These are phyloP conservation scores for Microtus pennsylvanicus DNA, from an alignment of 2,113 vertebrate genomes.

Conservation along the genomic window DNA sequence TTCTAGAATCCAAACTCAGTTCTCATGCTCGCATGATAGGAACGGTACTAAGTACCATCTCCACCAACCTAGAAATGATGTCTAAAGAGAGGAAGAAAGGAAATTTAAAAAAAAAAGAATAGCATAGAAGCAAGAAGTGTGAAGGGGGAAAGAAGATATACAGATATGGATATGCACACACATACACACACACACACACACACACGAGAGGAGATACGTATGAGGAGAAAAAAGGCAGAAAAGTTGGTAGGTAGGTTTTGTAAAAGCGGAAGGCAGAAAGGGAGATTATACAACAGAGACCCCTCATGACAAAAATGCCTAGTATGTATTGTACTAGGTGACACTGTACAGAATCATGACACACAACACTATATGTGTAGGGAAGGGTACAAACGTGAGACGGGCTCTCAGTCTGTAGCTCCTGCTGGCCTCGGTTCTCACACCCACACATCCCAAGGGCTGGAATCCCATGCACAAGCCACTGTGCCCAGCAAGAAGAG, in stretches of 20 bases:
- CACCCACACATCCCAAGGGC: no score
- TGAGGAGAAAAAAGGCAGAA: neutral
- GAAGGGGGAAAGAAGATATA: no score
- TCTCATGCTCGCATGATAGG: neutral
- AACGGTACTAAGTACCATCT: neutral
- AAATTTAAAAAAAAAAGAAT: no score
- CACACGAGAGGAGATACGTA: rapidly evolving
- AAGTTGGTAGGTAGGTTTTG: neutral
- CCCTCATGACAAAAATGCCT: neutral
- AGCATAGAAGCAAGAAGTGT: neutral
- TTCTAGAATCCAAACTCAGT: neutral
- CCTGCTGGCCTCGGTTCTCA: neutral
- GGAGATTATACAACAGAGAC: neutral
- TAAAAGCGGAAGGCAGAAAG: rapidly evolving
- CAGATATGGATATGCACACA: no score
- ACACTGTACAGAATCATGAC: neutral
- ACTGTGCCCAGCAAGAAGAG: neutral
- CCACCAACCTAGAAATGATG: neutral
- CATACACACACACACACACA: no score
- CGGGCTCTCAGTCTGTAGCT: neutral
- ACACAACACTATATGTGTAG: neutral
- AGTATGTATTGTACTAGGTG: neutral
- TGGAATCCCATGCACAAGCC: neutral
- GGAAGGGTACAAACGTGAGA: neutral
- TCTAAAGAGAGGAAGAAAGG: neutral